phyloP scores from a whole-genome alignment of 2,888 invertebrate genomes.

The Spodoptera exigua region DNA sequence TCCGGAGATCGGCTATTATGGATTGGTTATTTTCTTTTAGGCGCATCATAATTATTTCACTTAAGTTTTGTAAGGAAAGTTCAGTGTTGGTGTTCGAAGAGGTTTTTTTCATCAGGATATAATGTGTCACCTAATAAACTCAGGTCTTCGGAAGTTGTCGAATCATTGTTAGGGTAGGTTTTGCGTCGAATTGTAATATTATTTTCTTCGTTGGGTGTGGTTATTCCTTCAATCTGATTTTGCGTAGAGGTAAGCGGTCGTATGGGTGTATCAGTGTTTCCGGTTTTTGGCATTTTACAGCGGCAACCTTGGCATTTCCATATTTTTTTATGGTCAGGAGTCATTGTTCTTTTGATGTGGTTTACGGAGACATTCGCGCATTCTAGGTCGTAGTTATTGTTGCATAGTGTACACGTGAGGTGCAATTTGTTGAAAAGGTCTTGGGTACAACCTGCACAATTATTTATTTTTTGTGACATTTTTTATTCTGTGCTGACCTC shows the following conservation, averaged over 20 bases:
- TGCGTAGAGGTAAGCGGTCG: not conserved
- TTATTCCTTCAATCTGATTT: not conserved
- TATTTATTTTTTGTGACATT: not conserved
- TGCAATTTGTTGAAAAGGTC: not conserved
- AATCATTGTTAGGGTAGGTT: not conserved
- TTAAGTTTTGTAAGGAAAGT: conserved; percentile 16
- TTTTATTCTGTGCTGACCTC: conserved; percentile 4
- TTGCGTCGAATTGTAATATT: conserved; percentile 7
- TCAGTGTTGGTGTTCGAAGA: not conserved
- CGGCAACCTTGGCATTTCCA: conserved; percentile 24
- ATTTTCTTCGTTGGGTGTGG: conserved; percentile 1
- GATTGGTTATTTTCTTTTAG: conserved; percentile 16
- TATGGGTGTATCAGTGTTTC: conserved; percentile 18
- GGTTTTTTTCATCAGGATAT: not conserved
- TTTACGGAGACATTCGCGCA: conserved; percentile 15
- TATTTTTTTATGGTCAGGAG: conserved; percentile 10
- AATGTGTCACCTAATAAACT: conserved; percentile 12
- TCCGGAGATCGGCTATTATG: conserved; percentile 1
- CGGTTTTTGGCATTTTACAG: conserved; percentile 19
- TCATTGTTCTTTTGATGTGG: conserved; percentile 4
- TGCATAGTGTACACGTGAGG: conserved; percentile 11
- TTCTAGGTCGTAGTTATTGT: conserved; percentile 5
- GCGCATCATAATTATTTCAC: conserved; percentile 11
- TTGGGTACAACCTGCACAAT: conserved; percentile 16
- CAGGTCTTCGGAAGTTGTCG: not conserved